Evolutionary conservation across 2,888 invertebrate genomes (phyloP).

Genomic region (Zele albiditarsus): DNA sequence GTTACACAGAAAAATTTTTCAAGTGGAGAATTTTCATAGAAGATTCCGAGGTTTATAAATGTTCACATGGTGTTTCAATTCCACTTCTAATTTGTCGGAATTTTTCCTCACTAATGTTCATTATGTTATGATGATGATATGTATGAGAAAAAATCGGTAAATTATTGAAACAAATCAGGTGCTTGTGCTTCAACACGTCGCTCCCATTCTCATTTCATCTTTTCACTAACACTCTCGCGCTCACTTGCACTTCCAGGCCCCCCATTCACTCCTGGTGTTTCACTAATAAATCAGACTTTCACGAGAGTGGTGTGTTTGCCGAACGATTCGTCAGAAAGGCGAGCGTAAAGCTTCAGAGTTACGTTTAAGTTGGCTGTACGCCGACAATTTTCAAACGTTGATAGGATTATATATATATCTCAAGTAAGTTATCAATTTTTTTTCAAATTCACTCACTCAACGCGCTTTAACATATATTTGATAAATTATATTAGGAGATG

Average conservation of each 20-base stretch:
- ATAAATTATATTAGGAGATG: not conserved
- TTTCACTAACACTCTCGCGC: not conserved
- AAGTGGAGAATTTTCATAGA: too few species aligned
- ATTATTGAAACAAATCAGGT: conserved; percentile 71
- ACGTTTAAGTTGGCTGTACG: conserved; percentile 70
- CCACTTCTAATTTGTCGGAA: too few species aligned
- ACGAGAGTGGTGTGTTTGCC: conserved; percentile 62
- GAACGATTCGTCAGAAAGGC: conserved; percentile 67
- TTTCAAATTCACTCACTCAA: not conserved
- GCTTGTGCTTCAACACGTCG: conserved; percentile 58
- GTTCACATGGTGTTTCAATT: too few species aligned
- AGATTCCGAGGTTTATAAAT: too few species aligned
- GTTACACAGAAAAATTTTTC: too few species aligned
- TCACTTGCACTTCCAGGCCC: not conserved
- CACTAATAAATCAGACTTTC: conserved; percentile 68
- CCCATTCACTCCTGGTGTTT: conserved; percentile 37
- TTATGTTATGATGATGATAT: conserved; percentile 27
- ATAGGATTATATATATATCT: conserved; percentile 46
- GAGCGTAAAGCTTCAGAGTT: conserved; percentile 67
- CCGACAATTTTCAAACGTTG: conserved; percentile 58
- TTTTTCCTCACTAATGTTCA: conserved; percentile 28
- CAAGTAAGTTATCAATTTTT: conserved; percentile 3
- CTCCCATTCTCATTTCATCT: not conserved
- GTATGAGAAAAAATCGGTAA: conserved; percentile 62
- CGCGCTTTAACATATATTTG: not conserved